Evolutionary conservation across 2,797 vertebrate species (phyloP), one percentile per base, ranked within the genome.

Genomic region (Sebastes reedi): DNA sequence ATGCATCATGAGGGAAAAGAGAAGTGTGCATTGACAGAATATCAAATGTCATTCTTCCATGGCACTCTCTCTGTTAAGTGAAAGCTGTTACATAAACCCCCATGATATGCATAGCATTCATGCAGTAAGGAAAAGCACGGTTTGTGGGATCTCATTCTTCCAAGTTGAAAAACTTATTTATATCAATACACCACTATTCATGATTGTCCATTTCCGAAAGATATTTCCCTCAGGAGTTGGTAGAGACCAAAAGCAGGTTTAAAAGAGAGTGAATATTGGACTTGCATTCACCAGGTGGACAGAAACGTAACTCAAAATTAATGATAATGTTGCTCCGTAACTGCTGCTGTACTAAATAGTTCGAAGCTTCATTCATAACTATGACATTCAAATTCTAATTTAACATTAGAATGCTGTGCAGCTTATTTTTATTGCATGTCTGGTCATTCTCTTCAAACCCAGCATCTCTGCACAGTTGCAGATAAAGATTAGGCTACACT

Each of bases 1-100:
- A 87, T 25, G 58, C 58, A 84, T 75, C 64, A 84, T 65, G 64
- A 84, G 64, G 42, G 22, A 68, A 58, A 46, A 61, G 54, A 70
- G 71, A 68, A 78, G n/a, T 69, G 54, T 75, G 39, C 42, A 71
- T 30, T 75, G 46, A 14, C 24, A 60, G 66, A 78, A 72, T 72
- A 36, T 81, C 3, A 65, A 81, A 87, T 61, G 32, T 10, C 55
- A 54, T 58, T 64, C 42, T 42, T 80, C 24, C 8, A 13, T 56
- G 42, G 24, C 65, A 18, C 52, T 56, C 54, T 18, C 62, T 73
- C 22, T 62, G 59, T 83, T 68, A 2, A 52, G 56, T 66, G 55
- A 75, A 32, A 39, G 20, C 46, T 77, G 27, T 82, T 73, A 68
- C 65, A 82, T 79, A 82, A 84, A 56, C 42, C 10, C 32, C 25